Base-by-base conservation (phyloP, 2,888 invertebrate genomes). In the Ormyrus pomaceus region DNA sequence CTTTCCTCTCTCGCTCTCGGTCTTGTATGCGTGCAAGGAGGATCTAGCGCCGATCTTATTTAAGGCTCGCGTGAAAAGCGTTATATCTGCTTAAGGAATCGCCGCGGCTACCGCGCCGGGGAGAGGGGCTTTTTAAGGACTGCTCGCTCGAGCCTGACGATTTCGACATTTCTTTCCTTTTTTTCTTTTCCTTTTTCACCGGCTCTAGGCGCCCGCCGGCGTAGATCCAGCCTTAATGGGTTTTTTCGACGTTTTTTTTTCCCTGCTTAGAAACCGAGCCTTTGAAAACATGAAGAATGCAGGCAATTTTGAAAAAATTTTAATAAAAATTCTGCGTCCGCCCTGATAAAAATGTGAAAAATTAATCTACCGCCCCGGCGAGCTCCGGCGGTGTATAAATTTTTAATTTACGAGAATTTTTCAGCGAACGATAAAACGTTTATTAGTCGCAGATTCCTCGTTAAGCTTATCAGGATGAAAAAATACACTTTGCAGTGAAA, bases 31-130 rank as follows among this genome's bases (percentile, higher is more conserved):
- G 51, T 45, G 58, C 7, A 10, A 3, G 58, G n/a, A 51, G 51
- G 58, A 46, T 51, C 34, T 10, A 46, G 53, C 13, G 66, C n/a
- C n/a, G 56, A 50, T 72, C 80, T 71, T 77, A 77, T 80, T 80
- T 72, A 77, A 48, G 68, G 72, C 51, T 77, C 76, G 80, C 77
- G 80, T 77, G 80, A 61, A 34, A 34, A 76, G 51, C 8, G 55
- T 19, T 19, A 19, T 76, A 76, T 76, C 76, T 55, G 48, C 50
- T 48, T 34, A 34, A 34, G 34, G 34, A 34, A 34, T 34, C 34
- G 34, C 34, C 34, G 34, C 34, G 34, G 34, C 34, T 34, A 4
- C 34, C 34, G 34, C 34, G 34, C 34, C 34, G 34, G 34, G 4
- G 34, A 4, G 34, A 34, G 34, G 34, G 34, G 34, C 13, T 34